These are phyloP conservation scores for Reticulitermes lucifugus DNA, from an alignment of 2,888 invertebrate genomes.

Conservation along the genomic window DNA sequence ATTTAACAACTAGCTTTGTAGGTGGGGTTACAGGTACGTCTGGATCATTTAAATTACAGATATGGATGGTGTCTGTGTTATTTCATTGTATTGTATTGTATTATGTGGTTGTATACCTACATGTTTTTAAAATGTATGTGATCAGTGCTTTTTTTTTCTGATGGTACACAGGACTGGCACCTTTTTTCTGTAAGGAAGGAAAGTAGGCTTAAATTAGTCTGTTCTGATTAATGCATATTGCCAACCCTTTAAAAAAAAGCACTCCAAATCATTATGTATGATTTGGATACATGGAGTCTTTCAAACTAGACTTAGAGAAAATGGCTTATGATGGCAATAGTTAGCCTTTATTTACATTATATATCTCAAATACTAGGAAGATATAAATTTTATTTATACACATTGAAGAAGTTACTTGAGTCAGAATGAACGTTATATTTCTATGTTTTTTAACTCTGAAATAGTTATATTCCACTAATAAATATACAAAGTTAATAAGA, in stretches of 20 bases:
- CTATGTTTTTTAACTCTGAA: neutral
- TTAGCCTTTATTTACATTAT: neutral
- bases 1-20: neutral
- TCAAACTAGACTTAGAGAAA: neutral
- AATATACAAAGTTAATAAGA: neutral
- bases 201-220: no score
- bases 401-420: neutral
- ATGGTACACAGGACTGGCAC: no score
- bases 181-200: no score
- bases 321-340: slow-evolving; percentile 13
- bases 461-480: neutral
- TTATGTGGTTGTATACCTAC: neutral
- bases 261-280: neutral
- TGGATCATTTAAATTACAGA: slow-evolving; percentile 1
- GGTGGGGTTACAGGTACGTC: neutral
- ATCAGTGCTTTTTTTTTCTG: no score
- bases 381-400: slow-evolving; percentile 12
- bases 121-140: neutral
- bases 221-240: no score
- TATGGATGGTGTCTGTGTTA: neutral
- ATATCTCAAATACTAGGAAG: neutral
- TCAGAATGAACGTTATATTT: neutral
- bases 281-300: neutral
- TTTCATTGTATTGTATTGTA: neutral
- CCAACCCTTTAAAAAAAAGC: neutral